Evolutionary conservation across 2,113 vertebrate species (phyloP).

Genomic region (Grantiella picta): DNA sequence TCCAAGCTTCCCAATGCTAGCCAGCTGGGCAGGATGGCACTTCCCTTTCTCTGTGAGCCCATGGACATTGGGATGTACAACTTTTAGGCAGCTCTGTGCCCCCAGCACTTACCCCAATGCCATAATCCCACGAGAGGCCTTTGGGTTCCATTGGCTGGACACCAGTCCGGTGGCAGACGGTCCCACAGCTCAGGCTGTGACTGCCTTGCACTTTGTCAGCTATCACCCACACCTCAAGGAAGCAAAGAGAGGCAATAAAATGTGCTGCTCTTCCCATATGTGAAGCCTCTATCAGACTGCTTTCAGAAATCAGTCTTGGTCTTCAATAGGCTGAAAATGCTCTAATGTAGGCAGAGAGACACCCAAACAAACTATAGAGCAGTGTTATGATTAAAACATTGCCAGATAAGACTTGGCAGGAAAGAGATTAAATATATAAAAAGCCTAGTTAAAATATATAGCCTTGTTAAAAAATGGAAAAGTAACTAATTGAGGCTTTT

Average conservation of each 20-base stretch:
- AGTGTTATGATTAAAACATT: neutral
- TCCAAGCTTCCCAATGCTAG: neutral
- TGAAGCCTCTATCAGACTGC: neutral
- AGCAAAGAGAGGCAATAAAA: neutral
- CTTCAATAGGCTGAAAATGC: neutral
- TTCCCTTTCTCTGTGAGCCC: neutral
- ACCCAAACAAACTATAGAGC: neutral
- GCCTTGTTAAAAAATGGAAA: neutral
- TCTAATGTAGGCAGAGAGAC: neutral
- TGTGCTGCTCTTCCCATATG: neutral
- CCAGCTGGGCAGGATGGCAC: neutral
- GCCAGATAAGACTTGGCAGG: neutral
- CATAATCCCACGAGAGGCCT: constrained; percentile 93
- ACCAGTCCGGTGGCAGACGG: constrained; percentile 87
- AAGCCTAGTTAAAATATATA: neutral
- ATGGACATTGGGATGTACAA: rapidly evolving
- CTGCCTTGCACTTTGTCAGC: constrained; percentile 96
- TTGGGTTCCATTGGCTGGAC: constrained; percentile 85
- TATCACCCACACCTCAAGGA: constrained; percentile 92
- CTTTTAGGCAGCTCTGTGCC: rapidly evolving
- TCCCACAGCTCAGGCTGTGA: constrained; percentile 91
- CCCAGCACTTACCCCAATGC: constrained; percentile 87
- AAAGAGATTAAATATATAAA: neutral
- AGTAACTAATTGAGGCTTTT: neutral
- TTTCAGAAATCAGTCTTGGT: neutral